phyloP scores from a whole-genome alignment of 2,888 invertebrate species.

The Heliconius sara region DNA sequence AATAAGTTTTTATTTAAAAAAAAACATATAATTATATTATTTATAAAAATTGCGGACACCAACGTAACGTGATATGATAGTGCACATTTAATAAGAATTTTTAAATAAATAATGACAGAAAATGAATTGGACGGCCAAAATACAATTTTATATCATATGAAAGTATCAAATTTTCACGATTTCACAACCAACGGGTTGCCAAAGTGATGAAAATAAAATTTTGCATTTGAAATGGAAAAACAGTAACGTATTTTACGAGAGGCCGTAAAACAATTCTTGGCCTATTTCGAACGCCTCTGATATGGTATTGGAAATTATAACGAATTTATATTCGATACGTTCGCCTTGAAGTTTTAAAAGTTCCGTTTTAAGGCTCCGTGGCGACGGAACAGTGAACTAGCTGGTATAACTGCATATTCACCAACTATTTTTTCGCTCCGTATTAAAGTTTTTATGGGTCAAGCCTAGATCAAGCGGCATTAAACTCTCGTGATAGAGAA shows the following conservation, averaged over 20 bases:
- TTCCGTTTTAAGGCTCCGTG: conserved; percentile 72
- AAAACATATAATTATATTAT: not conserved
- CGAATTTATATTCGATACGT: conserved; percentile 73
- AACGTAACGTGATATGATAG: not conserved
- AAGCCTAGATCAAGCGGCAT: conserved; percentile 76
- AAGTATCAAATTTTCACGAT: conserved; percentile 42
- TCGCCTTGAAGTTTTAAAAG: conserved; percentile 67
- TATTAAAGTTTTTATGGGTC: conserved; percentile 77
- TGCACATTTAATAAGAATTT: not conserved
- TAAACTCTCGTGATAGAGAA: conserved; percentile 49
- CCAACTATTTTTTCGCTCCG: conserved; percentile 68
- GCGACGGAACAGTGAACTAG: conserved; percentile 75
- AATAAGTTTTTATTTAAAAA: no score
- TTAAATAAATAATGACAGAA: conserved; percentile 20
- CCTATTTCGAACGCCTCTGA: conserved; percentile 57
- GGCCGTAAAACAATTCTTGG: conserved; percentile 60
- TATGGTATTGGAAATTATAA: conserved; percentile 61
- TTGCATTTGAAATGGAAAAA: conserved; percentile 40
- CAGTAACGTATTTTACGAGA: conserved; percentile 41
- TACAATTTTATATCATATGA: conserved; percentile 29
- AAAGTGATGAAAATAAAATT: conserved; percentile 37
- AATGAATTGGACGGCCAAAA: conserved; percentile 30
- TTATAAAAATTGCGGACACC: not conserved
- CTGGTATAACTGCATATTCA: conserved; percentile 71
- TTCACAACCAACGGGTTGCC: conserved; percentile 29